Evolutionary conservation across 2,113 vertebrate species (phyloP).

Genomic region (Gadus chalcogrammus): DNA sequence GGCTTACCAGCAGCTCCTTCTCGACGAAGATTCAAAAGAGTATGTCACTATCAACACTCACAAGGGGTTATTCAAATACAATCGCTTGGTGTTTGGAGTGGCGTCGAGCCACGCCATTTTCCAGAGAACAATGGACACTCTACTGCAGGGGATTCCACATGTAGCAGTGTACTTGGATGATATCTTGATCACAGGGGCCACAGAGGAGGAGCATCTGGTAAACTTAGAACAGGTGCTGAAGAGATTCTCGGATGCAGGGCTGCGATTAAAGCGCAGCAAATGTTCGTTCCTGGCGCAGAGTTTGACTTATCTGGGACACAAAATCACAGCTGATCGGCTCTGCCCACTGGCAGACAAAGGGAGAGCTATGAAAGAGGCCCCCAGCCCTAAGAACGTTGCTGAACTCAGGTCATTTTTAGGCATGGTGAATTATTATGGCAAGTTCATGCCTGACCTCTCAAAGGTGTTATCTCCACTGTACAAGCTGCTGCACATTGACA

Average conservation of each 20-base stretch:
- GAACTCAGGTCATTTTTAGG: no score
- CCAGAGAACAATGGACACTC: constrained; percentile 26
- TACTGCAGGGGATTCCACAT: constrained; percentile 23
- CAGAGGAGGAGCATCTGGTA: background rate
- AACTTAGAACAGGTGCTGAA: constrained; percentile 17
- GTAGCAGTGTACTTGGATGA: constrained; percentile 20
- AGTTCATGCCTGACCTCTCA: no score
- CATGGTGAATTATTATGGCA: no score
- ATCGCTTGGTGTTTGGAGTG: constrained; percentile 8
- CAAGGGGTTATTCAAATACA: constrained; percentile 21
- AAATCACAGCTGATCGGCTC: constrained; percentile 18
- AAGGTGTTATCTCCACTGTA: no score
- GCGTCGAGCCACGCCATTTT: constrained; percentile 24
- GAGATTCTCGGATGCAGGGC: constrained; percentile 6
- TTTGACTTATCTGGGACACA: constrained; percentile 14
- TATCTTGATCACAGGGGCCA: constrained; percentile 17
- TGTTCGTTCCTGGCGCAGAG: constrained; percentile 12
- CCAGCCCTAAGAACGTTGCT: constrained; percentile 6
- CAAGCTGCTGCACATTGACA: no score
- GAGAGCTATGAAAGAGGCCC: constrained; percentile 22
- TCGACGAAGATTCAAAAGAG: constrained; percentile 14
- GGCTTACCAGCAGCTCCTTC: background rate
- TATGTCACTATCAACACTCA: constrained; percentile 19
- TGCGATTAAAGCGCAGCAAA: constrained; percentile 5
- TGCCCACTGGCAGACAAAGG: constrained; percentile 24